Evolutionary conservation across 2,888 invertebrate species (phyloP).

Genomic region (Tridacna gigas): DNA sequence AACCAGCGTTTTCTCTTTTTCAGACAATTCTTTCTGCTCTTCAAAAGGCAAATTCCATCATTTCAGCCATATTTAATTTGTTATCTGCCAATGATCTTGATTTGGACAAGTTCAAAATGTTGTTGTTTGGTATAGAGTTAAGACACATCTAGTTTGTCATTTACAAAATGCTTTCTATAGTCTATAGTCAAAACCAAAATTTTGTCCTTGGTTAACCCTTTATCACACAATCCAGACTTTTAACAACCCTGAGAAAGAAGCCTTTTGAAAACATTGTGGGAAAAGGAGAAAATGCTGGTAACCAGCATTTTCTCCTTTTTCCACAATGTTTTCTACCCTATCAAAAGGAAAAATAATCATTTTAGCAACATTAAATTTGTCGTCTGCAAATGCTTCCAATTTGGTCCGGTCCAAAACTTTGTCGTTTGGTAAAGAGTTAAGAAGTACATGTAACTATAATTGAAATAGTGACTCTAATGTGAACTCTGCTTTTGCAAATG

Average conservation of each 20-base stretch:
- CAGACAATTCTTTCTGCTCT: too few relatives aligned
- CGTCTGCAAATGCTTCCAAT: neutral
- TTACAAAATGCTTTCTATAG: too few relatives aligned
- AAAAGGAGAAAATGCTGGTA: neutral
- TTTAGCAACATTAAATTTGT: neutral
- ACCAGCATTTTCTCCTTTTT: too few relatives aligned
- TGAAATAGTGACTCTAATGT: neutral
- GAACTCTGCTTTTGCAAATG: neutral
- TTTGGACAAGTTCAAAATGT: too few relatives aligned
- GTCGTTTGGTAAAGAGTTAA: neutral
- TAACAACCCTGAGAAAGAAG: neutral
- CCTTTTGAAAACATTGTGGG: neutral
- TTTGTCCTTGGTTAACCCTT: neutral
- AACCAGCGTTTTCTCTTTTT: too few relatives aligned
- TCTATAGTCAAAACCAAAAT: too few relatives aligned
- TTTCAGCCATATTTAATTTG: too few relatives aligned
- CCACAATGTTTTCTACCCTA: too few relatives aligned
- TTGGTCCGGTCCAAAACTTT: neutral
- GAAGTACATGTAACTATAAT: neutral
- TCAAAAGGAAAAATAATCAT: neutral
- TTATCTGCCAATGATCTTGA: too few relatives aligned
- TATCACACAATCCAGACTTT: neutral
- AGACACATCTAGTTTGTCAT: too few relatives aligned
- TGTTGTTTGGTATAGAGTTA: too few relatives aligned
- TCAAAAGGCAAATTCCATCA: too few relatives aligned